Conservation (phyloP, 2,113 vertebrate species). For the Gallinago undulata region DNA sequence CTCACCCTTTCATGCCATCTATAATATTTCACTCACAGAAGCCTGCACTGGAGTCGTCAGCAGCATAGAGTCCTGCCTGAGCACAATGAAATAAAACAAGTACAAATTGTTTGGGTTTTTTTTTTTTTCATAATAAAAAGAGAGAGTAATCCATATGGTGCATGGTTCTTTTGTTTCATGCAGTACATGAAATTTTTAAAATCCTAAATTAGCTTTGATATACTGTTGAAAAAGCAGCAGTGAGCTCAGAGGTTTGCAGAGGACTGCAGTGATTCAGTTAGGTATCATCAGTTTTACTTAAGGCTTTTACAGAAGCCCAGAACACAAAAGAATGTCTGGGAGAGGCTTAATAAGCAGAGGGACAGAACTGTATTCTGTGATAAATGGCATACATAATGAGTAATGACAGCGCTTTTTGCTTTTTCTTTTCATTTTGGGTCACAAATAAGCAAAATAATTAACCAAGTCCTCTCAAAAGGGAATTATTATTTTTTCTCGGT, state of each 20-base stretch:
- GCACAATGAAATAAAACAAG: not conserved
- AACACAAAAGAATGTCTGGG: slow-evolving; percentile 50
- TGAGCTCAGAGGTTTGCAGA: not conserved
- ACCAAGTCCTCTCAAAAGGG: slow-evolving; percentile 29
- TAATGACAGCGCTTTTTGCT: slow-evolving; percentile 52
- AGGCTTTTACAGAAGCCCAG: slow-evolving; percentile 39
- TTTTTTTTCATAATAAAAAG: not conserved
- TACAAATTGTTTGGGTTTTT: not conserved
- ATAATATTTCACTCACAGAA: not conserved
- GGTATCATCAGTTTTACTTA: slow-evolving; percentile 12
- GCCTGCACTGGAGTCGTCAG: not conserved
- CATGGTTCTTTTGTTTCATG: not conserved
- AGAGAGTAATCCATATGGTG: not conserved
- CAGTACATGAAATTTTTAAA: not conserved
- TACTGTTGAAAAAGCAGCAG: not conserved
- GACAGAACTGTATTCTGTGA: slow-evolving; percentile 35
- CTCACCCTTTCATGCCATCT: not conserved
- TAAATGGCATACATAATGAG: slow-evolving; percentile 48
- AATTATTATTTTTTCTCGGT: not conserved
- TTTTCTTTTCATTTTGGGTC: slow-evolving; percentile 49
- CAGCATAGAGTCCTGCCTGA: not conserved
- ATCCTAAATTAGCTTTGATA: not conserved
- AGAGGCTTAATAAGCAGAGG: slow-evolving; percentile 39
- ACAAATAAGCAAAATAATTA: slow-evolving; percentile 61
- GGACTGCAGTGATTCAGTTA: not conserved